Conservation (phyloP, 2,113 vertebrate species). For the Rostratula benghalensis region DNA sequence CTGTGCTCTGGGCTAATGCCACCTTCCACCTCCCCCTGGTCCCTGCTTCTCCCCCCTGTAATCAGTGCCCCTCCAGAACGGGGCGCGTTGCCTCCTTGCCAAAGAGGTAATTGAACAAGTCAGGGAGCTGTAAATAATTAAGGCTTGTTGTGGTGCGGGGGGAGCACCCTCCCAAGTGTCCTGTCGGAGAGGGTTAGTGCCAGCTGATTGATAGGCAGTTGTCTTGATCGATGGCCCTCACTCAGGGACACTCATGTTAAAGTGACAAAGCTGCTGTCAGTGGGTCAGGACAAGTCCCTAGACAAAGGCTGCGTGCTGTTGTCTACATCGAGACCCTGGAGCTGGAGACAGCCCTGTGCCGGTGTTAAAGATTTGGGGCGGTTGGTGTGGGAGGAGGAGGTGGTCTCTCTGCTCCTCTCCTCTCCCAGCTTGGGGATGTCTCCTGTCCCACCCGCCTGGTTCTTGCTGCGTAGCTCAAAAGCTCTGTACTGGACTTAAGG, state of each 20-base stretch:
- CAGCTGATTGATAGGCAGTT: background rate
- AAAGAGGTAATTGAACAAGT: slow-evolving; percentile 5
- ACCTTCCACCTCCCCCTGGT: background rate
- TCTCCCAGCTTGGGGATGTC: background rate
- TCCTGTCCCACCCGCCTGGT: background rate
- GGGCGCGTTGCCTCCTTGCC: background rate
- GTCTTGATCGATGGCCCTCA: background rate
- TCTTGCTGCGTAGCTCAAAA: background rate
- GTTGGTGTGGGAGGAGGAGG: background rate
- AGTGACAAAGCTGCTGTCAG: background rate
- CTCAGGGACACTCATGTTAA: background rate
- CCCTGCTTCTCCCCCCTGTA: background rate
- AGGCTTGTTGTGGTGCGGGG: background rate
- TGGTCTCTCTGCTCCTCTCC: background rate
- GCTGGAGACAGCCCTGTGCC: background rate
- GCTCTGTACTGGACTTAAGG: background rate
- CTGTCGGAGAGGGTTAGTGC: background rate
- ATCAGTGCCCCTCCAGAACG: background rate
- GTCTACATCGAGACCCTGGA: background rate
- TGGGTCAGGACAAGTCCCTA: background rate
- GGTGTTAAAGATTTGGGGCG: background rate
- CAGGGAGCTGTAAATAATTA: slow-evolving; percentile 19
- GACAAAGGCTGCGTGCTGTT: background rate
- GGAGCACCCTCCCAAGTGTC: background rate
- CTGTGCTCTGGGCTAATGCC: background rate